Base-by-base conservation (phyloP, 2,888 invertebrate species). In the Sympetrum striolatum region DNA sequence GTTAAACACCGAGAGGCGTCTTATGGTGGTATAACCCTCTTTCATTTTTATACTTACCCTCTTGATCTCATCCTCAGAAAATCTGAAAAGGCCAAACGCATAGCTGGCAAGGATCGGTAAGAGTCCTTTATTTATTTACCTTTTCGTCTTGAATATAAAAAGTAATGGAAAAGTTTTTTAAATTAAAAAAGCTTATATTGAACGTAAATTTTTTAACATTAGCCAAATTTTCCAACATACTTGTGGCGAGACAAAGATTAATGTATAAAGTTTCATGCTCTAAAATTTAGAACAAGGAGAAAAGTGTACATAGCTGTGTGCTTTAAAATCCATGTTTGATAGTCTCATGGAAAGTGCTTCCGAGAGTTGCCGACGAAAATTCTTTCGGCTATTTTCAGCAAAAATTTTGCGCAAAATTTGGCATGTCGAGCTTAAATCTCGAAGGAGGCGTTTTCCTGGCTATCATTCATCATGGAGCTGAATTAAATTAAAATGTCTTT, bases 281-380 rank as follows among this genome's bases (percentile, higher is more conserved):
- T 86, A 58, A 86, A 53, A 86, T 86, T 86, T 86, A 86, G 86
- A 86, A 86, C 86, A 86, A 86, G 86, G 86, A 86, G 86, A 86
- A 86, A 86, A 86, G 86, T 86, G 86, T 86, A 86, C 86, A 86
- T 86, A 86, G 86, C 86, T 86, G 80, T 90, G 86, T 86, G 86
- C 86, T 86, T 86, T 86, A 60, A 53, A 86, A 86, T 60, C 86
- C 86, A 86, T 86, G 60, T 86, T 86, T 86, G 86, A 86, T 86
- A 86, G 86, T 60, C 22, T 60, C 37, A 58, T 64, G 86, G 86
- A 86, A 86, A 60, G 64, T 86, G 86, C 58, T 37, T 86, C 86
- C 37, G 35, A 58, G 86, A 37, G 86, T 60, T 53, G 53, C 58
- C 64, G 0, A 22, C 18, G 37, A 18, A n/a, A 37, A 22, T 3